These are phyloP conservation scores for Lepidotrigona ventralis DNA, from an alignment of 1,140 invertebrate genomes.

Conservation along the genomic window DNA sequence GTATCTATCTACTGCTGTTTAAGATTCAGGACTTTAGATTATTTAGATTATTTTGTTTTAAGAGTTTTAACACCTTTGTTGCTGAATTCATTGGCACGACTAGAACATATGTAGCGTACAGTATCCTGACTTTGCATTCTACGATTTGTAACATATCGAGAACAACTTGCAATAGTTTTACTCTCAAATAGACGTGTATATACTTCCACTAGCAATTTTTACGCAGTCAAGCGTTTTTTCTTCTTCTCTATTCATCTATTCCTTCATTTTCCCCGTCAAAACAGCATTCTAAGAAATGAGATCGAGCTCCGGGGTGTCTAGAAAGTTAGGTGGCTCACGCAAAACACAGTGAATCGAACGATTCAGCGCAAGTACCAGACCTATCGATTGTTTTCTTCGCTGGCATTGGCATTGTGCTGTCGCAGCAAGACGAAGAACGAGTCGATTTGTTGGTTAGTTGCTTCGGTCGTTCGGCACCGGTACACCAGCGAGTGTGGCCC, in stretches of 20 bases:
- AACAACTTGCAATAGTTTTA: too few species aligned
- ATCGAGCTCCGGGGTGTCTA: neutral
- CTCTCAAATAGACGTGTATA: too few species aligned
- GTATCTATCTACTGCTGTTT: too few species aligned
- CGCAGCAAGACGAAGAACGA: constrained; percentile 15
- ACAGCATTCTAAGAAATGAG: neutral
- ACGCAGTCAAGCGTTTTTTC: fast-evolving
- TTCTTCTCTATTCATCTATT: fast-evolving
- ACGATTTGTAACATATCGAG: too few species aligned
- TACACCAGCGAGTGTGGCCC: neutral
- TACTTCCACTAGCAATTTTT: too few species aligned
- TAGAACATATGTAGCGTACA: too few species aligned
- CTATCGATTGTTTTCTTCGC: constrained; percentile 1
- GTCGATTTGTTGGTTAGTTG: neutral
- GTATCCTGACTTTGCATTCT: too few species aligned
- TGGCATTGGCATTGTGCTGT: constrained; percentile 39
- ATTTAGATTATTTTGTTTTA: too few species aligned
- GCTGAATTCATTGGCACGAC: too few species aligned
- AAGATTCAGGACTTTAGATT: too few species aligned
- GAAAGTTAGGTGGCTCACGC: neutral
- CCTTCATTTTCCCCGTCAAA: neutral
- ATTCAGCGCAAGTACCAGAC: too few species aligned
- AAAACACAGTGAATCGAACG: neutral
- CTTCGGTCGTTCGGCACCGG: neutral
- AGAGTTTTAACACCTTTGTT: too few species aligned